Conservation (phyloP, 2,797 vertebrate genomes). For the Semaprochilodus insignis region DNA sequence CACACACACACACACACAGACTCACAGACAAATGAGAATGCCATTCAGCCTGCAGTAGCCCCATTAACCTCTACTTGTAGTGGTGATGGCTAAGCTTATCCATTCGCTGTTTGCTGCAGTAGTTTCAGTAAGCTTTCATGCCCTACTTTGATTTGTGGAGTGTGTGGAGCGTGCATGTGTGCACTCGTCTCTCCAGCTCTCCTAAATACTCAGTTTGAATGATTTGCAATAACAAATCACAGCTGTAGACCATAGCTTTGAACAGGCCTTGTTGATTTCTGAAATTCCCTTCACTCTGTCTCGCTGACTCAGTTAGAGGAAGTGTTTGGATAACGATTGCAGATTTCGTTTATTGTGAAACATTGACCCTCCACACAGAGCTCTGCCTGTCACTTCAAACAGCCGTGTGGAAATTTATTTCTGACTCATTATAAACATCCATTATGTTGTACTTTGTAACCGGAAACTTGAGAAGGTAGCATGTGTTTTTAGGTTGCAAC, state of each 20-base stretch:
- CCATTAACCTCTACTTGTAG: slow-evolving; percentile 47
- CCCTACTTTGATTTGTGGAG: neutral
- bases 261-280: slow-evolving; percentile 23
- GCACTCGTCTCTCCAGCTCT: neutral
- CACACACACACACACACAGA: slow-evolving; percentile 29
- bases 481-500: neutral
- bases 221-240: slow-evolving; percentile 8
- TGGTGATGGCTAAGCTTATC: slow-evolving; percentile 31
- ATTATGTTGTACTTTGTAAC: neutral
- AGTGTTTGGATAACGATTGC: neutral
- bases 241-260: slow-evolving; percentile 6
- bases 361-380: neutral
- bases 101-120: neutral
- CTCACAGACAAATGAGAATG: slow-evolving; percentile 45
- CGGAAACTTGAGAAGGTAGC: neutral
- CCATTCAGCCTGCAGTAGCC: slow-evolving; percentile 45
- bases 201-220: slow-evolving; percentile 5
- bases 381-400: neutral
- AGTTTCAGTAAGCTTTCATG: slow-evolving; percentile 1
- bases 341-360: slow-evolving; percentile 22
- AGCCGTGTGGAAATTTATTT: neutral
- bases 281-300: neutral
- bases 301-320: slow-evolving; percentile 7
- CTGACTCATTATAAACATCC: neutral
- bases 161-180: neutral